Base-by-base conservation (phyloP, 2,888 invertebrate genomes). In the Criorhina ranunculi region DNA sequence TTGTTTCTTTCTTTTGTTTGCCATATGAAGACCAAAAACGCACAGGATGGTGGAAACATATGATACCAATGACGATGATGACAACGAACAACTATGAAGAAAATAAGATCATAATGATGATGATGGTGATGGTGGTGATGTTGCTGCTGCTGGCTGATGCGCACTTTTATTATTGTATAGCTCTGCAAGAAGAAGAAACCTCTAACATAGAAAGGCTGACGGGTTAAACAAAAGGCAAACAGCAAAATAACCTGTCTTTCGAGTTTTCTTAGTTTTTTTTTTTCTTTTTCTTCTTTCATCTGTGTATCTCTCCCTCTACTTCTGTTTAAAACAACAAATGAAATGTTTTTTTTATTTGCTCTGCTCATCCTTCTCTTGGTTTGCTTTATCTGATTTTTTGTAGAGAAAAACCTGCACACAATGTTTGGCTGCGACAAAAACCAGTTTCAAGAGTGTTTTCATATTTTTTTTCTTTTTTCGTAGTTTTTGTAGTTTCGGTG, bases 221-320 rank as follows among this genome's bases (percentile, higher is more conserved):
- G 76, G 76, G 75, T 85, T 85, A 76, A 80, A 85, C 85, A 85
- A 85, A 80, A 85, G 80, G 49, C 85, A 69, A 85, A 80, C 80
- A 76, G 69, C 76, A 75, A 70, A 80, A 76, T 70, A 85, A 85
- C 85, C 75, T 35, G 85, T 85, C 75, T 85, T 80, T 80, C 85
- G 75, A 70, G 85, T 85, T 83, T 62, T 69, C 46, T 77, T 70
- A 11, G 33, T 29, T 29, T 49, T 5, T 55, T 37, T 49, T 40
- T 67, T 31, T 46, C n/a, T n/a, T n/a, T n/a, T n/a, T n/a, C n/a
- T n/a, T 59, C 11, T 46, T 31, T n/a, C 5, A 49, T 8, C 33
- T 55, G 49, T 42, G 42, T 9, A 29, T 46, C 12, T 24, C 11
- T n/a, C 31, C 51, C 24, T 59, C 62, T 6, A 55, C 37, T 59